Evolutionary conservation across 2,888 invertebrate genomes (phyloP).

Genomic region (Cephus runcator): DNA sequence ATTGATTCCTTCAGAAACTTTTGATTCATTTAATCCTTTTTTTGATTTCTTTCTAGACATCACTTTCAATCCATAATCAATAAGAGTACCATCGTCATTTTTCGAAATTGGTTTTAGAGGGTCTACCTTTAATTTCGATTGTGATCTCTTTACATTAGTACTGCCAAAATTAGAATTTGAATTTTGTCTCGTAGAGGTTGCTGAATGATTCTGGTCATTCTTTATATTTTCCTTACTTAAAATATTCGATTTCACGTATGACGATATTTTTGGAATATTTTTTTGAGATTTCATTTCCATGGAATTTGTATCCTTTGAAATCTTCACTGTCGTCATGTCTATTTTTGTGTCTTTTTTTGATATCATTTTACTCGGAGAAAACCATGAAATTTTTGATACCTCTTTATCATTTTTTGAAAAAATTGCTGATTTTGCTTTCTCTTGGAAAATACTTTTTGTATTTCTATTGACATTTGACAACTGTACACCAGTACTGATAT

Average conservation of each 20-base stretch:
- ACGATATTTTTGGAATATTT: too few species aligned
- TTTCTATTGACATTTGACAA: too few species aligned
- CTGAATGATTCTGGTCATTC: neutral
- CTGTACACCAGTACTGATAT: too few species aligned
- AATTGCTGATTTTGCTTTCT: too few species aligned
- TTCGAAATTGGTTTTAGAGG: conserved; percentile 44
- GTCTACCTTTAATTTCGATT: conserved; percentile 7
- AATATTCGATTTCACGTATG: neutral
- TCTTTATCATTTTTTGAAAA: too few species aligned
- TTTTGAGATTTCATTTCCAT: too few species aligned
- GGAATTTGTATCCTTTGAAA: neutral
- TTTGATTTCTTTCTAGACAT: conserved; percentile 27
- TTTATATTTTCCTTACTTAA: neutral
- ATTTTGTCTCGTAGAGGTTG: conserved; percentile 2
- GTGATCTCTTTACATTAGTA: neutral
- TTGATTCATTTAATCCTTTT: neutral
- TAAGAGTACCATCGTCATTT: conserved; percentile 42
- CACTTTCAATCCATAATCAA: conserved; percentile 45
- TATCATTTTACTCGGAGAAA: too few species aligned
- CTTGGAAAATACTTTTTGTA: too few species aligned
- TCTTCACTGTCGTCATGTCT: neutral
- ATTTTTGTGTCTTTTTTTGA: too few species aligned
- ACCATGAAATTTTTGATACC: too few species aligned
- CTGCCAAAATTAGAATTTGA: neutral
- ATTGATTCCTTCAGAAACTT: too few species aligned